These are phyloP conservation scores for Rutpela maculata DNA, from an alignment of 2,888 invertebrate genomes.

Conservation along the genomic window DNA sequence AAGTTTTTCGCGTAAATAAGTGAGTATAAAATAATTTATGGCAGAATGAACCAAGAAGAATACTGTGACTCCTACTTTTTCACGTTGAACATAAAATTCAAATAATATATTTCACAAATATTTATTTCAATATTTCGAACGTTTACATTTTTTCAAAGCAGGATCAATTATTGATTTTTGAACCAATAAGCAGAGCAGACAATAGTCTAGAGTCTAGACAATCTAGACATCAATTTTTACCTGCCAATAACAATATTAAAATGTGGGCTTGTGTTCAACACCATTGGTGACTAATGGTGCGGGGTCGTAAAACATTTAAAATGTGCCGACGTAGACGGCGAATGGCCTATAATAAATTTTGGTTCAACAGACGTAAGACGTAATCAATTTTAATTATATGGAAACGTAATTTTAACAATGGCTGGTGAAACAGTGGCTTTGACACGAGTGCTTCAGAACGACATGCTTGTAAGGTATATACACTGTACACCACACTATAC, in stretches of 20 bases:
- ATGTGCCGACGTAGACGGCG: conserved; percentile 9
- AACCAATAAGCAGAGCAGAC: neutral
- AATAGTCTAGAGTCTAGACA: conserved; percentile 15
- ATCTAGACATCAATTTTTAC: conserved; percentile 1
- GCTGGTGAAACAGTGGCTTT: neutral
- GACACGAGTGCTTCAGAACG: neutral
- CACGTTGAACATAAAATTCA: neutral
- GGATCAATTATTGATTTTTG: neutral
- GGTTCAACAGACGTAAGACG: conserved; percentile 12
- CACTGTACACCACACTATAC: too few relatives aligned
- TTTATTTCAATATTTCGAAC: neutral
- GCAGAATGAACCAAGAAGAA: conserved; percentile 7
- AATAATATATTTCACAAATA: neutral
- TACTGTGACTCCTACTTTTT: conserved; percentile 19
- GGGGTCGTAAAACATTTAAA: conserved; percentile 15
- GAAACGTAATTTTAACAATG: conserved; percentile 11
- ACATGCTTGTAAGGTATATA: too few relatives aligned
- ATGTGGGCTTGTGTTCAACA: neutral
- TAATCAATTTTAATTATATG: conserved; percentile 25
- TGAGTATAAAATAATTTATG: conserved; percentile 22
- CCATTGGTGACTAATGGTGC: conserved; percentile 8
- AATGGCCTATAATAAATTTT: conserved; percentile 5
- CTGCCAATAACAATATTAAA: conserved; percentile 14
- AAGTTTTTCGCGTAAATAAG: conserved; percentile 25
- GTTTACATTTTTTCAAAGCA: neutral